phyloP scores from a whole-genome alignment of 2,888 invertebrate species.

The Fragum fragum region DNA sequence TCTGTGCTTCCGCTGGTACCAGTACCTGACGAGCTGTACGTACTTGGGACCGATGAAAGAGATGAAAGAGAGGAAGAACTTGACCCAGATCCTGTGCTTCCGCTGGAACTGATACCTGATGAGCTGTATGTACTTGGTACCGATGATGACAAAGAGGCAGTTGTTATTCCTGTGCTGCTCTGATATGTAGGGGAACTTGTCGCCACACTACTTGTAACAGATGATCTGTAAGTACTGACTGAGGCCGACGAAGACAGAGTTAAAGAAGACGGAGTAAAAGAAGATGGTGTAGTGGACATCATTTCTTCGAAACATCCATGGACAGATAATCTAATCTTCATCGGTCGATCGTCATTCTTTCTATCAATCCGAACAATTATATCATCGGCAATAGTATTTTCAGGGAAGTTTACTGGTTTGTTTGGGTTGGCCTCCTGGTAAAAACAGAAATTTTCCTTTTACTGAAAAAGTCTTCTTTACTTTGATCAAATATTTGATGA shows the following conservation, averaged over 20 bases:
- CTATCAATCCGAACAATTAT: constrained; percentile 16
- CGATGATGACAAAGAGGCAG: not conserved
- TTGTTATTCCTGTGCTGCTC: not conserved
- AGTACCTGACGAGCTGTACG: not conserved
- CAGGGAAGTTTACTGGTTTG: not conserved
- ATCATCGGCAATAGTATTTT: constrained; percentile 22
- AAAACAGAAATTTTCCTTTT: no score
- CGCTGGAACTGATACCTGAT: not conserved
- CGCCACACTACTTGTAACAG: not conserved
- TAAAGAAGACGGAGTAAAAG: no score
- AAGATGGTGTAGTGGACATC: not conserved
- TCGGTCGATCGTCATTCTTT: not conserved
- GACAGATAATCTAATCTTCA: not conserved
- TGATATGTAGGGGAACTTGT: not conserved
- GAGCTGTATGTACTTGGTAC: not conserved
- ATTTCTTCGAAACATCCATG: not conserved
- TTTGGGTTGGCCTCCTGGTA: no score
- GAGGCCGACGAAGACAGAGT: not conserved
- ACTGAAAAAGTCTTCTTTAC: no score
- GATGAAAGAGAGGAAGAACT: not conserved
- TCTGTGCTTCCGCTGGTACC: not conserved
- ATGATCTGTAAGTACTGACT: no score
- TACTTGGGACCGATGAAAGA: not conserved
- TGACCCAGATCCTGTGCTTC: no score
- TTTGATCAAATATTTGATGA: no score